Base-by-base conservation (phyloP, 2,888 invertebrate species). In the Abrostola triplasia region DNA sequence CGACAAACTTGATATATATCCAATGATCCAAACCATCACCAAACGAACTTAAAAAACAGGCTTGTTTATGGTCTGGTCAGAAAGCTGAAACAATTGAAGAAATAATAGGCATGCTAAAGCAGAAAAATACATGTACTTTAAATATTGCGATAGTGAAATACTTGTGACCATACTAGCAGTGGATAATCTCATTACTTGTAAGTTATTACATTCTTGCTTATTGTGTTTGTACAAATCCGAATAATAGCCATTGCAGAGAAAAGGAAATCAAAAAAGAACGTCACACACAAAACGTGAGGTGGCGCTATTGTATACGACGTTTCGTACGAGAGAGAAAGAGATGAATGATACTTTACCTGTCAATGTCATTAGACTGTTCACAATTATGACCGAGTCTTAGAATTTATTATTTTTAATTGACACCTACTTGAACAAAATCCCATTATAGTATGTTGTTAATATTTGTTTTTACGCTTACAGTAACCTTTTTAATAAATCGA, bases 41-140 rank as follows among this genome's bases (percentile, higher is more conserved):
- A 42, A 48, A 47, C 41, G 49, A 47, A 49, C 55, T 55, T 49
- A 60, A 58, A 75, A 75, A 71, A 55, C 8, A 40, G 6, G 36
- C 12, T 67, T 73, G 73, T 76, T 63, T 79, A 80, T 78, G 77
- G 77, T 73, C 52, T 75, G 65, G 65, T 67, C 84, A 84, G 82
- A 84, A 81, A 84, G 69, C 80, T 84, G 80, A 84, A 84, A 86
- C 83, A 87, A 84, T 82, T 87, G 85, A 86, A 84, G 79, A 64
- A 82, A 60, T 71, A 73, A 67, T 82, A 84, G 83, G 83, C 76
- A 84, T 80, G 83, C 50, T 76, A 77, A 77, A 78, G 76, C 78
- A 62, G 64, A 76, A 66, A 81, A 77, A 73, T 84, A 79, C 67
- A 74, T 73, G 68, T 70, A 68, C 65, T 69, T 11, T 73, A 76